These are phyloP conservation scores for Zalophus californianus DNA, from an alignment of 2,797 vertebrate genomes.

Conservation along the genomic window DNA sequence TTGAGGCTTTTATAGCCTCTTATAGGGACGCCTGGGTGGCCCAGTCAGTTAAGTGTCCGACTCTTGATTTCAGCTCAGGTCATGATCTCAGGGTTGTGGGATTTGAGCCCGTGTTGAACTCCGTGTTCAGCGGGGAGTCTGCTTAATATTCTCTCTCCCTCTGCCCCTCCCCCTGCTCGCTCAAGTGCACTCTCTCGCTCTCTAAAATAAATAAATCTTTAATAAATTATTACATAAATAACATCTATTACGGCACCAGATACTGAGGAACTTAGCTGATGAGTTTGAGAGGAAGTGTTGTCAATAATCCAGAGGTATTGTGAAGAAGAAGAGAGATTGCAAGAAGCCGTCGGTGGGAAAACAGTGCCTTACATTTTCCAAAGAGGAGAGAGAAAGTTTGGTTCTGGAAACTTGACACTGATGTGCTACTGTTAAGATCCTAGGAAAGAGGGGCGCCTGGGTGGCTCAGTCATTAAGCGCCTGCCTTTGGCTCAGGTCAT, in stretches of 20 bases:
- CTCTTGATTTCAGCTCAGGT: background rate
- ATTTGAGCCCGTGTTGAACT: background rate
- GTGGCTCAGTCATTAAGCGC: too few species aligned
- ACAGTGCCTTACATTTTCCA: background rate
- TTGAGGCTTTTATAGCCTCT: background rate
- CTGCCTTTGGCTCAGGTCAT: too few species aligned
- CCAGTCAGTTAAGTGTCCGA: background rate
- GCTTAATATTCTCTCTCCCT: background rate
- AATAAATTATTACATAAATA: background rate
- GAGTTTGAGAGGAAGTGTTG: background rate
- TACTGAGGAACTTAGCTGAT: background rate
- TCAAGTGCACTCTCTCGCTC: rapidly evolving
- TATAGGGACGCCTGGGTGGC: background rate
- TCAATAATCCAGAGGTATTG: background rate
- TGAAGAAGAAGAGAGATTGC: background rate
- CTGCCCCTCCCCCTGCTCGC: background rate
- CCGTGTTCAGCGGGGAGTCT: background rate
- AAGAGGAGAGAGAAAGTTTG: background rate
- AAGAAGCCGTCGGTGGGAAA: background rate
- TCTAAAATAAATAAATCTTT: background rate
- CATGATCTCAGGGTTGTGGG: background rate
- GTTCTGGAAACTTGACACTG: background rate
- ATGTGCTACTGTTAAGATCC: background rate
- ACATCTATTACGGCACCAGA: background rate
- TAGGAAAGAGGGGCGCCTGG: background rate